Evolutionary conservation across 2,888 invertebrate genomes (phyloP), one percentile per base, ranked within the genome.

Genomic region (Hypercompe scribonia): DNA sequence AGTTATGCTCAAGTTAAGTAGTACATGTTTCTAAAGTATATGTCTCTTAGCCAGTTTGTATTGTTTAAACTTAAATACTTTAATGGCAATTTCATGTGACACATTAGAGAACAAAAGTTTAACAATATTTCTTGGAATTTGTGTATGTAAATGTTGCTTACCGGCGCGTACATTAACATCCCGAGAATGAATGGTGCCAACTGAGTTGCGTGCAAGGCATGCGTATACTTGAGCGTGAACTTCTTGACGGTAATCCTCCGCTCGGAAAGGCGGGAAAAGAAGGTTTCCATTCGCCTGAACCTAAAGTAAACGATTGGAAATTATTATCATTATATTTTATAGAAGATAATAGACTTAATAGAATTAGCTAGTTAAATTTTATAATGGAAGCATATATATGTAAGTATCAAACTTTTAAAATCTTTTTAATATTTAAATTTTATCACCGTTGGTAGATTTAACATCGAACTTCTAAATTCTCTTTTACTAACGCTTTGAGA

Each of bases 141-240:
- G 84, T 78, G 69, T 77, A 80, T 79, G 78, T 50, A 74, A 84
- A 79, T 70, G 63, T 68, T 85, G 92, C 97, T 97, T 96, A 99
- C 99, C 99, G 94, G 99, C 99, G 96, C 99, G 96, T 71, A 99
- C 99, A 94, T 99, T 98, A 90, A 99, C 98, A 92, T 98, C 98
- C 72, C 99, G 96, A 68, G 99, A 99, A 89, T 98, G 97, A 86
- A 99, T 98, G 54, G 98, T 97, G 80, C 99, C 99, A 84, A 98
- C 98, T 74, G 97, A 97, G 93, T 98, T 99, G 87, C 97, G 97
- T 18, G 99, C 99, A 82, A 98, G 96, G 91, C 99, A 99, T 84
- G 98, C 98, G 95, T 99, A 99, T 78, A 98, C 98, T 94, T 99
- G 98, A 78, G 99, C 98, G 91, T 99, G 99, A 67, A 99, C 98